Percentiles rank a stretch among this genome's conserved stretches.
Conservation (phyloP, 2,113 vertebrate genomes). For the Petroica traversi region DNA sequence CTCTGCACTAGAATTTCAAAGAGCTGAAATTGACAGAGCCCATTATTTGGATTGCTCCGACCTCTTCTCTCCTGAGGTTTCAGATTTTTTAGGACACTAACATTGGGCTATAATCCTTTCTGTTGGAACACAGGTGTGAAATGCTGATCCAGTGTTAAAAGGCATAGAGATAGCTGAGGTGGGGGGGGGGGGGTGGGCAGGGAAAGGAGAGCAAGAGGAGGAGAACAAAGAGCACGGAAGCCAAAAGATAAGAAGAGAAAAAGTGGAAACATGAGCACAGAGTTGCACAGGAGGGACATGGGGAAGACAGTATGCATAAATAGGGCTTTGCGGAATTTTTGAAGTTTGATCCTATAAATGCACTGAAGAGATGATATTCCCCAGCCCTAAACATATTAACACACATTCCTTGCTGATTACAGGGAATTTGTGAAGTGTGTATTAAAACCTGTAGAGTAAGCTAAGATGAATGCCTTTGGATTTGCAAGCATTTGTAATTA, state of each 20-base stretch:
- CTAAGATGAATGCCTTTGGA: not conserved
- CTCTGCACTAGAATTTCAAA: not conserved
- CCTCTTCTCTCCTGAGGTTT: not conserved
- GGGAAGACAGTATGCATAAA: not conserved
- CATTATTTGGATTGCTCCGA: not conserved
- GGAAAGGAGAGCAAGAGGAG: not conserved
- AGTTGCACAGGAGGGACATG: not conserved
- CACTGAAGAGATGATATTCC: not conserved
- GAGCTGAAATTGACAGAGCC: not conserved
- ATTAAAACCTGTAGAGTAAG: not conserved
- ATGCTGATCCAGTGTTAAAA: not conserved
- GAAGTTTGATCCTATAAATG: not conserved
- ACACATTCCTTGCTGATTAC: not conserved
- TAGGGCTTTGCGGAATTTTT: not conserved
- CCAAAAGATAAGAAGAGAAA: not conserved
- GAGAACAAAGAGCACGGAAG: not conserved
- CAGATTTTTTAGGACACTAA: not conserved
- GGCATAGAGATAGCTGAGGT: not conserved
- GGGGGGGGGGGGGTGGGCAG: not conserved
- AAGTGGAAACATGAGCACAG: not conserved
- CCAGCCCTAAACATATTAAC: not conserved
- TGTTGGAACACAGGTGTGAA: not conserved
- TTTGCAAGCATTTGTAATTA: not conserved
- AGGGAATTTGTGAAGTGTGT: not conserved
- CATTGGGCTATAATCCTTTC: not conserved